Evolutionary conservation across 1,140 invertebrate genomes (phyloP).

Genomic region (Adelges cooleyi): DNA sequence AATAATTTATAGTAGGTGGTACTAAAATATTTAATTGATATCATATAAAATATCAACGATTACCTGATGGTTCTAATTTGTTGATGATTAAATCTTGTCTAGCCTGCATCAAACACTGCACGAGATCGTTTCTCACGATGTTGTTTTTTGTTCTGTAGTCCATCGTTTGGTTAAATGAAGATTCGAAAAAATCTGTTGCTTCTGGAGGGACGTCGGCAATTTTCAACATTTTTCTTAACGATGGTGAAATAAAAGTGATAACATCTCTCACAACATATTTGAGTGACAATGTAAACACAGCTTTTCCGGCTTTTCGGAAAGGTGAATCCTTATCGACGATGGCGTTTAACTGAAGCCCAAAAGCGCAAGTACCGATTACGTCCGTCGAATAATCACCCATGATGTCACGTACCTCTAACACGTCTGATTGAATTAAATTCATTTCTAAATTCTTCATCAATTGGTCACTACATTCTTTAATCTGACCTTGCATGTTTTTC

Average conservation of each 20-base stretch:
- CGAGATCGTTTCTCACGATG: constrained; percentile 36
- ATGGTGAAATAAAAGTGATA: no score
- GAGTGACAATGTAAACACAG: constrained; percentile 30
- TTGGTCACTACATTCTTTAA: constrained; percentile 37
- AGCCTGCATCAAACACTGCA: constrained; percentile 31
- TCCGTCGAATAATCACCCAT: constrained; percentile 17
- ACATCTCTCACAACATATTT: background rate
- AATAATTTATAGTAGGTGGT: no score
- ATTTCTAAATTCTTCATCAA: background rate
- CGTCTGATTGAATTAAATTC: background rate
- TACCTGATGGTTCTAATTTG: background rate
- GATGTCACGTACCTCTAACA: background rate
- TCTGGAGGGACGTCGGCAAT: no score
- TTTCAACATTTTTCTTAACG: no score
- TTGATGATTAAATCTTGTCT: background rate
- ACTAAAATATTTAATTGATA: no score
- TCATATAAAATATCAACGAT: no score
- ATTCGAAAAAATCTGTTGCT: no score
- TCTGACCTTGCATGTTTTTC: constrained; percentile 44
- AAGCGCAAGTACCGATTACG: constrained; percentile 18
- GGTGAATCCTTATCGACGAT: constrained; percentile 35
- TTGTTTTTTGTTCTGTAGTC: constrained; percentile 30
- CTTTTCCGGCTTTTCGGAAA: constrained; percentile 38
- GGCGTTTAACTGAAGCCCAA: background rate
- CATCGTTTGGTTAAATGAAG: background rate